Base-by-base conservation (phyloP, 2,888 invertebrate species). In the Acleris sparsana region DNA sequence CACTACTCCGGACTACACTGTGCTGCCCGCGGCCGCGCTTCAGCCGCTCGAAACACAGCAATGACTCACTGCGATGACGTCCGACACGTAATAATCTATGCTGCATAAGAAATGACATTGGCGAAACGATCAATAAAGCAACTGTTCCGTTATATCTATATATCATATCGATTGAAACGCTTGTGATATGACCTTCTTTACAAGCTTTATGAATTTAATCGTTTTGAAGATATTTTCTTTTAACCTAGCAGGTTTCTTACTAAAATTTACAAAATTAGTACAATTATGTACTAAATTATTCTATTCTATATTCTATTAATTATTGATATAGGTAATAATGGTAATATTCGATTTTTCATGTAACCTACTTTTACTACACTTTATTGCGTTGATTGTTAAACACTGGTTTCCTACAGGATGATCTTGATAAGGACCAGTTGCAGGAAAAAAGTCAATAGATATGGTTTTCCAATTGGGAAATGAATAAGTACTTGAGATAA, bases 1-100 rank as follows among this genome's bases (percentile, higher is more conserved):
- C 83, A 86, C 84, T 46, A 22, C 78, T 85, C 81, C 75, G 80
- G 78, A 78, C 79, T 77, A 72, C 75, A 81, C 75, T 70, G 74
- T 65, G 17, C n/a, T n/a, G 29, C 25, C 16, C 11, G 18, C 25
- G 22, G 9, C 22, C 58, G 46, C 44, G 44, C 46, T 22, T 22
- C 20, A 51, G 22, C 58, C 53, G 53, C 56, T 61, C 46, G 58
- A 59, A 65, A 61, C 68, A 13, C 16, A 63, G 55, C 52, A 74
- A 74, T 87, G 86, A 88, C 79, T 87, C 82, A 84, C 63, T 62
- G 43, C 67, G 73, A 75, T 66, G 66, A 66, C 66, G 66, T 48
- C 61, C 17, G 25, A 52, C 62, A 66, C 61, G 66, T 66, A 62
- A 62, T 66, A 62, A 62, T 66, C 56, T 57, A 66, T 61, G 51